Conservation (phyloP, 2,888 invertebrate genomes). For the Hypselothyrea guttata region DNA sequence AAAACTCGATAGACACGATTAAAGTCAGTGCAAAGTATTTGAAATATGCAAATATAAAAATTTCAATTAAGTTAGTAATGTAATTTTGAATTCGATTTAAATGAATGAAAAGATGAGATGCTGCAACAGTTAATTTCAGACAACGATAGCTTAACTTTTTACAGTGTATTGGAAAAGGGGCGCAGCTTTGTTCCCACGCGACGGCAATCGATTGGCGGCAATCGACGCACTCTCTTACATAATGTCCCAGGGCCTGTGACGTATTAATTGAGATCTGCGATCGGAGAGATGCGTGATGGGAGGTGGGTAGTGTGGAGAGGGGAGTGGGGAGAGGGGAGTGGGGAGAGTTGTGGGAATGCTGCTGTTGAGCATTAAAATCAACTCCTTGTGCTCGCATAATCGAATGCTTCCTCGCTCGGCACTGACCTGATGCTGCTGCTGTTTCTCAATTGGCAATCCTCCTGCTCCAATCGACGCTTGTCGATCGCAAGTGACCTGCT, state of each 20-base stretch:
- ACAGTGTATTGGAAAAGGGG: background rate
- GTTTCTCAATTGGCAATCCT: constrained; percentile 46
- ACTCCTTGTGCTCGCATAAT: constrained; percentile 7
- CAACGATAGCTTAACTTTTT: too few relatives aligned
- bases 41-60: too few relatives aligned
- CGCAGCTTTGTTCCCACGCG: too few relatives aligned
- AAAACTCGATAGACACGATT: too few relatives aligned
- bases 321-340: too few relatives aligned
- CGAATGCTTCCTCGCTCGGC: background rate
- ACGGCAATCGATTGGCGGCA: background rate
- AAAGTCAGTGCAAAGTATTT: too few relatives aligned
- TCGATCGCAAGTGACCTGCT: constrained; percentile 68
- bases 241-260: constrained; percentile 54
- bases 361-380: constrained; percentile 1
- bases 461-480: constrained; percentile 56
- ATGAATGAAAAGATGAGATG: too few relatives aligned
- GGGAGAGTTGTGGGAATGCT: constrained; percentile 1
- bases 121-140: too few relatives aligned
- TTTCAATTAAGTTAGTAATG: too few relatives aligned
- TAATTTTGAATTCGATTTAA: too few relatives aligned
- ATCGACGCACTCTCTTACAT: constrained; percentile 24
- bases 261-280: constrained; percentile 58
- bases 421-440: constrained; percentile 10
- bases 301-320: too few relatives aligned
- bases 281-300: background rate